phyloP scores from a whole-genome alignment of 2,113 vertebrate species.

The Muntiacus reevesi region DNA sequence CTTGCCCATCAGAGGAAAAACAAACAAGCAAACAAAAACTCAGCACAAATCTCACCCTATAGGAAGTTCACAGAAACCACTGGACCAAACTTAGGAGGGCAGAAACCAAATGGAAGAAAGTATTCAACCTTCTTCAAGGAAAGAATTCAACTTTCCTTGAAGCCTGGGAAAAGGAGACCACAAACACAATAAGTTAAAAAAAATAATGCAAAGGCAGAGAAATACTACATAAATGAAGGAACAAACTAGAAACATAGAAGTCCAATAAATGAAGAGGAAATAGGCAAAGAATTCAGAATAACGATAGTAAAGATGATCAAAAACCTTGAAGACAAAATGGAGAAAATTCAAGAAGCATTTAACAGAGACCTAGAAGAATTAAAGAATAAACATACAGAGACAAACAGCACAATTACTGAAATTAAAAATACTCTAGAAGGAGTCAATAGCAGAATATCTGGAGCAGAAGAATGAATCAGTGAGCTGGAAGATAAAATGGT shows the following conservation, averaged over 20 bases:
- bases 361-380: background rate
- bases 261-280: background rate
- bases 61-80: background rate
- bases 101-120: background rate
- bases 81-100: background rate
- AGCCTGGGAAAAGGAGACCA: background rate
- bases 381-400: background rate
- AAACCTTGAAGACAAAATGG: background rate
- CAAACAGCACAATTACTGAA: background rate
- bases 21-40: background rate
- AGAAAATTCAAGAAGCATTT: background rate
- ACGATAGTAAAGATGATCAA: background rate
- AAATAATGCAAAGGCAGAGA: background rate
- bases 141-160: background rate
- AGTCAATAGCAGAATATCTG: background rate
- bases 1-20: background rate
- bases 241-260: background rate
- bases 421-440: background rate
- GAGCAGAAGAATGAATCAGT: background rate
- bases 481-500: background rate
- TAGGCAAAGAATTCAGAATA: background rate
- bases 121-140: background rate
- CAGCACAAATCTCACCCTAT: background rate
- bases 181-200: background rate
- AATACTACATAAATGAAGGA: background rate